Evolutionary conservation across 2,113 vertebrate genomes (phyloP).

Genomic region (Anhinga anhinga): DNA sequence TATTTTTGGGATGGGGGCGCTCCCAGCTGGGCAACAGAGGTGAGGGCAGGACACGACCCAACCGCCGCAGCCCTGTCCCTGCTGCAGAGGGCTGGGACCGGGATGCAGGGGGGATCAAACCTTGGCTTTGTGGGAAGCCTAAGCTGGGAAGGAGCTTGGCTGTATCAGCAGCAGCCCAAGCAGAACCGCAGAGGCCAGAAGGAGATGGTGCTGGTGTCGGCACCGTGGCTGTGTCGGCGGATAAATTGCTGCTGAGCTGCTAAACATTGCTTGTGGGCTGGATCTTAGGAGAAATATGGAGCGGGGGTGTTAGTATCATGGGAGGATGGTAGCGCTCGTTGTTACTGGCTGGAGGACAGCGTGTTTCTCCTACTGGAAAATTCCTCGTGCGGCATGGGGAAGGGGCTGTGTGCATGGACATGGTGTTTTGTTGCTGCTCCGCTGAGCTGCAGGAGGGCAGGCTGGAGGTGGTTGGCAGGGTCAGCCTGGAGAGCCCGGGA

Average conservation of each 20-base stretch:
- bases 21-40: neutral
- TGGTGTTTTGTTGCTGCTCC: neutral
- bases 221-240: neutral
- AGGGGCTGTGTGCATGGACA: neutral
- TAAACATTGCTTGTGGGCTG: neutral
- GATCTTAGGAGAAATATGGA: neutral
- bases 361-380: neutral
- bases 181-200: neutral
- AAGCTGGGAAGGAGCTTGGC: neutral
- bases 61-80: neutral
- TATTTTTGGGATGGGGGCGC: neutral
- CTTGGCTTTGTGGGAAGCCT: neutral
- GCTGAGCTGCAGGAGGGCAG: neutral
- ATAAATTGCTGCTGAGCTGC: neutral
- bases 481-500: neutral
- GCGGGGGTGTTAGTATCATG: neutral
- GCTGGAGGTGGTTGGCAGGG: neutral
- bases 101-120: neutral
- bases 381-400: neutral
- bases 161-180: neutral
- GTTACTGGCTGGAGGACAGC: neutral
- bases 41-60: neutral
- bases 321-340: neutral
- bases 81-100: neutral
- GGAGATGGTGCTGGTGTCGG: neutral